phyloP scores from a whole-genome alignment of 53 echinoderm and acorn worm species.

The Holothuria scabra region DNA sequence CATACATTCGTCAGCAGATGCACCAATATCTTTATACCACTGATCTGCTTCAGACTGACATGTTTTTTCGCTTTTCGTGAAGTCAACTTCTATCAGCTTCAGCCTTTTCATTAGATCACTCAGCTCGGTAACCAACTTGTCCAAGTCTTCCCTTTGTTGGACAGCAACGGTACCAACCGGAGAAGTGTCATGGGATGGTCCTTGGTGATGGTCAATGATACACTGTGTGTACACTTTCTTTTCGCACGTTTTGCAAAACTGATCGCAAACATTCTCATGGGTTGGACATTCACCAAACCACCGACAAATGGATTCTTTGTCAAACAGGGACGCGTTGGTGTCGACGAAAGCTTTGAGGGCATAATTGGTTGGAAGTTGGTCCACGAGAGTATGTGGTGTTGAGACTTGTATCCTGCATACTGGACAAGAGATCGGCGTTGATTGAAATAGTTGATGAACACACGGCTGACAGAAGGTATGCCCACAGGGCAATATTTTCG shows the following conservation, averaged over 20 bases:
- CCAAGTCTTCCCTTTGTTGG: neutral
- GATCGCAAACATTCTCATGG: neutral
- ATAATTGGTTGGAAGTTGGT: neutral
- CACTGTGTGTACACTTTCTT: neutral
- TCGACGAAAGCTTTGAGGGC: neutral
- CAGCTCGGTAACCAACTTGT: neutral
- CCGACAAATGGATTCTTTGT: neutral
- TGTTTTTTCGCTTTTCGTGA: too few relatives aligned
- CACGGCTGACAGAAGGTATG: constrained; percentile 16
- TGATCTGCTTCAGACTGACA: neutral
- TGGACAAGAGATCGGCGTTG: neutral
- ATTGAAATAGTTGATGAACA: neutral
- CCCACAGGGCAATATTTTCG: neutral
- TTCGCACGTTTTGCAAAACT: neutral
- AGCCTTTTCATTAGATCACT: too few relatives aligned
- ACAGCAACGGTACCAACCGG: neutral
- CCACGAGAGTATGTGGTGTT: neutral
- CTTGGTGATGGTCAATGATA: neutral
- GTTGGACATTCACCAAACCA: constrained; percentile 9
- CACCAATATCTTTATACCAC: neutral
- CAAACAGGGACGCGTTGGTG: neutral
- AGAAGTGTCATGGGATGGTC: neutral
- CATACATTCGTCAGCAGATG: neutral
- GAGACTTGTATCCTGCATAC: neutral
- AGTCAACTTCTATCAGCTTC: too few relatives aligned